Base-by-base conservation (phyloP, 2,113 vertebrate species). In the Pelecanus crispus region DNA sequence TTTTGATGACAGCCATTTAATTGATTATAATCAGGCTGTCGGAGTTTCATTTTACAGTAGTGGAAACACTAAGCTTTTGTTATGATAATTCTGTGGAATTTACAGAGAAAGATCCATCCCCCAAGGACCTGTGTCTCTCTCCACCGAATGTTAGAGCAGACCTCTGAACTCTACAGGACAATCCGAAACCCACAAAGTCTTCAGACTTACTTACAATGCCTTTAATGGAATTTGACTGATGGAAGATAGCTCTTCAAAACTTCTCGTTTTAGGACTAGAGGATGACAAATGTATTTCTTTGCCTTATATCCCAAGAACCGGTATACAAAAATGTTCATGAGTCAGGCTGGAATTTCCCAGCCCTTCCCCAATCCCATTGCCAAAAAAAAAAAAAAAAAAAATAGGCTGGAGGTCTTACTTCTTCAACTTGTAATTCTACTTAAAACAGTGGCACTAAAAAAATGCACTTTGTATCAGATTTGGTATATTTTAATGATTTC, bases 321-420 rank as follows among this genome's bases (percentile, higher is more conserved):
- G 7, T n/a, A 49, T 13, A 62, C 10, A 93, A 86, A 94, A 88
- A 44, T 2, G 11, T 61, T 83, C 58, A n/a, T 49, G 15, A 86
- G 34, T 65, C 53, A 83, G 47, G 47, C 20, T 9, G 15, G 61
- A 91, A 89, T 89, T 94, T 90, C 75, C 70, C 74, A 90, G 19
- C 17, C 11, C 22, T 83, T 52, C 84, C 22, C 11, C 36, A 92
- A 29, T 32, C 2, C 18, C 42, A 74, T 9, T 49, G n/a, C 28
- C 68, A 91, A 88, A 5, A 65, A 92, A 90, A 92, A 90, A 72
- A 91, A 88, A 5, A 65, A 92, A 90, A 92, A 90, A 47, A 86
- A 6, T 13, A 45, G 8, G 29, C 14, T 70, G 21, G 5, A 90
- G 6, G 21, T 67, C n/a, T 81, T 38, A 78, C 5, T 82, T 81